Conservation (phyloP, 2,888 invertebrate species). For the Hedya salicella region DNA sequence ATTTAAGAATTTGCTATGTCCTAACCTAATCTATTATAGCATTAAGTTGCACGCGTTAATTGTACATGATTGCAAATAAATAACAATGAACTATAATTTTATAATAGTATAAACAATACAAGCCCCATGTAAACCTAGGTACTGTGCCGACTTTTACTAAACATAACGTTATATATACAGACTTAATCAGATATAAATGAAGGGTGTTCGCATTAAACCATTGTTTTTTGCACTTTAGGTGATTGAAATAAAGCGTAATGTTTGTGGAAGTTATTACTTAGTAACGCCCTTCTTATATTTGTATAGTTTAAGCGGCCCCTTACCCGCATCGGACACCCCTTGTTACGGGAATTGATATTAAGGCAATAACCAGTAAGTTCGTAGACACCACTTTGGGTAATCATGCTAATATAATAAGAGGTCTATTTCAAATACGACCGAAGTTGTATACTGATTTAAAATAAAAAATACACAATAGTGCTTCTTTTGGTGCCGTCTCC, state of each 20-base stretch:
- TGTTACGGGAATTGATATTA: constrained; percentile 34
- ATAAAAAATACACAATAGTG: no score
- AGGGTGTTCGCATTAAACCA: constrained; percentile 6
- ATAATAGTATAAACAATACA: no score
- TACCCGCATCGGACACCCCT: constrained; percentile 39
- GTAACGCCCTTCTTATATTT: constrained; percentile 8
- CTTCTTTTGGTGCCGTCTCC: no score
- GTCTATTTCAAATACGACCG: background rate
- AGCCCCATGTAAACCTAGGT: background rate
- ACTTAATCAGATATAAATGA: constrained; percentile 19
- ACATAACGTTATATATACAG: constrained; percentile 14
- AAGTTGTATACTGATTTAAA: no score
- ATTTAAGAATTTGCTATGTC: no score
- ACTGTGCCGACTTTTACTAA: constrained; percentile 5
- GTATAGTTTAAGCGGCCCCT: constrained; percentile 22
- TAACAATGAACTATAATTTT: no score
- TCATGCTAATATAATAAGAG: constrained; percentile 20
- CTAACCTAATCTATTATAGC: no score
- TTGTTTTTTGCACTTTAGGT: constrained; percentile 15
- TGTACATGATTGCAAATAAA: no score
- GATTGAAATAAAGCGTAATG: background rate
- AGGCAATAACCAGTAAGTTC: constrained; percentile 26
- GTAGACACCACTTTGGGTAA: constrained; percentile 22
- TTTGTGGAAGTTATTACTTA: background rate
- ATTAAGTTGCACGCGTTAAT: no score